Evolutionary conservation across 2,888 invertebrate species (phyloP), one percentile per base, ranked within the genome.

Genomic region (Cinara cedri): DNA sequence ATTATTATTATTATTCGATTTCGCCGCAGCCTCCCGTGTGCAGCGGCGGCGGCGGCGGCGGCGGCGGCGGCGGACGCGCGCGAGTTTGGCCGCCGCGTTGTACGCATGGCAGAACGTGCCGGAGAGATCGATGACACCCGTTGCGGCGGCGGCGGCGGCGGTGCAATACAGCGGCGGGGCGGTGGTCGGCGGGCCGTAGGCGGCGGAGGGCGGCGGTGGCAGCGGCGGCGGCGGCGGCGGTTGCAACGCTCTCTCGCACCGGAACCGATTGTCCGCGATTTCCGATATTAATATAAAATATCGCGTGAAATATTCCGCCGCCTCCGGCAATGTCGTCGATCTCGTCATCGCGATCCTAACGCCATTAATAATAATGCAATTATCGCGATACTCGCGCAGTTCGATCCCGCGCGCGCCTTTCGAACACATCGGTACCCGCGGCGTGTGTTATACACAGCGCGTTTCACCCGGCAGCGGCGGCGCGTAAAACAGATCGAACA

Each of bases 71-170:
- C 51, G 21, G 21, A 46, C 19, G 21, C 19, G 19, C 51, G 62
- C 49, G 80, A 44, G 72, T 70, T 78, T 49, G 46, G 49, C 71
- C 19, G n/a, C n/a, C n/a, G n/a, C n/a, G 81, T 57, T 80, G 65
- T 68, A 71, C 71, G 70, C 62, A 80, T 80, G 68, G 65, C 70
- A 71, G 51, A 71, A 81, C 57, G 81, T 55, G 80, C 65, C 72
- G 65, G 54, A 63, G 57, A 76, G 75, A 75, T 76, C 68, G 75
- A 75, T 74, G 81, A 81, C 72, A 81, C 70, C 68, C 80, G 63
- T 81, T 54, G 81, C n/a, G 44, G 49, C 46, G 68, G 16, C 44
- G 19, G 49, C 62, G 49, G 11, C 14, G 49, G 57, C 44, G n/a
- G n/a, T n/a, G n/a, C n/a, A n/a, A n/a, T n/a, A n/a, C 8, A 19